Evolutionary conservation across 2,888 invertebrate species (phyloP).

Genomic region (Agrotis exclamationis): DNA sequence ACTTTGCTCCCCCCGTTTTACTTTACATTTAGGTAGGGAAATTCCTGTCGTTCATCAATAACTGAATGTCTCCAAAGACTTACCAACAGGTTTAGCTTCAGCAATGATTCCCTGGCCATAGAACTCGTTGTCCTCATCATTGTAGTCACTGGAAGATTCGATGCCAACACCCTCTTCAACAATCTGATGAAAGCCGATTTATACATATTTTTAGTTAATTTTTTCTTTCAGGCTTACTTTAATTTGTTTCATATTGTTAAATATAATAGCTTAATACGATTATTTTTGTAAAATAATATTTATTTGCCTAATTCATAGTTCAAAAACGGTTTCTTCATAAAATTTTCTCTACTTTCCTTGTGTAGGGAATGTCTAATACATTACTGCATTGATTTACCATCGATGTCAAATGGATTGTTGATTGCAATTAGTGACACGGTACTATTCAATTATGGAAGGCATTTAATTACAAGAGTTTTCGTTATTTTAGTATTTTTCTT

Average conservation of each 20-base stretch:
- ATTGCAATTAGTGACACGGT: neutral
- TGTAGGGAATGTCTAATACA: no score
- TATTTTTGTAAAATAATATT: no score
- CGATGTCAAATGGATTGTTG: neutral
- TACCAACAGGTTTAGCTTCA: constrained; percentile 94
- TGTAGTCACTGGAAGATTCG: constrained; percentile 80
- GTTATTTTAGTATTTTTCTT: neutral
- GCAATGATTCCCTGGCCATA: constrained; percentile 89
- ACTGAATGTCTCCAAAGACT: constrained; percentile 63
- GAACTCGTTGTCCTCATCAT: constrained; percentile 80
- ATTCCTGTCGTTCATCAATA: neutral
- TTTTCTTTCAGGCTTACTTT: no score
- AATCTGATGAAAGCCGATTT: constrained; percentile 72
- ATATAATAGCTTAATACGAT: no score
- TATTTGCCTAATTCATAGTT: neutral
- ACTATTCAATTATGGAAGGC: neutral
- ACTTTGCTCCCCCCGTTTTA: no score
- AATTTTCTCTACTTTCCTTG: neutral
- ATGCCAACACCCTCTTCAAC: constrained; percentile 86
- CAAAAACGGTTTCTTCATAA: neutral
- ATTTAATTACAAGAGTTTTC: neutral
- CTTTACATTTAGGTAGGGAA: no score
- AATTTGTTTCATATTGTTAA: no score
- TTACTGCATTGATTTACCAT: neutral
- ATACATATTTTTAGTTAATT: no score